A percentile compares a stretch with the other conserved stretches of the same genome.
phyloP scores from a whole-genome alignment of 2,113 vertebrate species.

The Typhlomys cinereus region DNA sequence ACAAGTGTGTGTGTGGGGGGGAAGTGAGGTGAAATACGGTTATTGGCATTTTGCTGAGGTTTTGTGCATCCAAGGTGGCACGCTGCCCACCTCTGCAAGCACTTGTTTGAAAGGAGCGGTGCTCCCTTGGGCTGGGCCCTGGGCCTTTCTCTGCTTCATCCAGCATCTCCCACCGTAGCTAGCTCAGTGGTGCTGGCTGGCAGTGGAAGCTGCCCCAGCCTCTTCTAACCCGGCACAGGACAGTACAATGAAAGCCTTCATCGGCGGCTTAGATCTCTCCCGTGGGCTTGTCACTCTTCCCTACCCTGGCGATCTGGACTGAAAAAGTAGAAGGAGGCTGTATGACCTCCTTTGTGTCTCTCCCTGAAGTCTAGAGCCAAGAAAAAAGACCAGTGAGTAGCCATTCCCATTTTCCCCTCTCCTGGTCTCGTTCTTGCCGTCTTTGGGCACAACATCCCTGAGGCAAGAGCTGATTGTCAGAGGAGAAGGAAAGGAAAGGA shows the following conservation, averaged over 20 bases:
- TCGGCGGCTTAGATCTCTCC: not conserved
- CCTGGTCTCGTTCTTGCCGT: not conserved
- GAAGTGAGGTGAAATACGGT: constrained; percentile 34
- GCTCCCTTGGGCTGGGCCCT: not conserved
- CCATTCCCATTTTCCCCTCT: not conserved
- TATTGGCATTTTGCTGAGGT: not conserved
- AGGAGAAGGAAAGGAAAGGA: not conserved
- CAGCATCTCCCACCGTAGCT: not conserved
- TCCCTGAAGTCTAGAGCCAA: not conserved
- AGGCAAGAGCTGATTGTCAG: not conserved
- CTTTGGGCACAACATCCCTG: not conserved
- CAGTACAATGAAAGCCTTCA: not conserved
- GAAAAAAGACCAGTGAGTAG: not conserved
- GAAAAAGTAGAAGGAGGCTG: not conserved
- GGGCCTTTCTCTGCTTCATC: not conserved
- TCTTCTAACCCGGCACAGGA: not conserved
- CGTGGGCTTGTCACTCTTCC: not conserved
- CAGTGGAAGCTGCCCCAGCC: not conserved
- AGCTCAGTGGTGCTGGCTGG: not conserved
- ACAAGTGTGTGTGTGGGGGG: not conserved
- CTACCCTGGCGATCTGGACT: not conserved
- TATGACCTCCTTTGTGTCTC: constrained; percentile 21
- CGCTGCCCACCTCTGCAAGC: not conserved
- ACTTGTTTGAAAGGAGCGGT: constrained; percentile 13
- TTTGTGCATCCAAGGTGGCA: constrained; percentile 49